These are phyloP conservation scores for Strix aluco DNA, from an alignment of 2,113 vertebrate genomes.

Conservation along the genomic window DNA sequence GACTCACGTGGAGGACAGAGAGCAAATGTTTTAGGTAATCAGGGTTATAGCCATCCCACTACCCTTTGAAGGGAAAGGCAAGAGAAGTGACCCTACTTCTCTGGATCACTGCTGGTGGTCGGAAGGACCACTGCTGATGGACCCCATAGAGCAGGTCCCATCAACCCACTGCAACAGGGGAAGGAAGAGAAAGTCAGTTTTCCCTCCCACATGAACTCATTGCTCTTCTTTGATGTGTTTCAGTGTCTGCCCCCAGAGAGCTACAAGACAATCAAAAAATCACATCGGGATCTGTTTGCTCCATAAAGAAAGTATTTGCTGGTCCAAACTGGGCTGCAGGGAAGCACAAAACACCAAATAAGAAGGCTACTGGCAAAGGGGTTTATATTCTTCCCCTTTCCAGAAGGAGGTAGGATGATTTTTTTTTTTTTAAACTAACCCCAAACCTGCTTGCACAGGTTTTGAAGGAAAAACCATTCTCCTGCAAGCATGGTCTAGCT, in stretches of 20 bases:
- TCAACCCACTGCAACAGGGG: fast-evolving
- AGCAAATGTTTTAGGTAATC: neutral
- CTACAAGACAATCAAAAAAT: neutral
- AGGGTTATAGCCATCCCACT: neutral
- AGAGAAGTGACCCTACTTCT: neutral
- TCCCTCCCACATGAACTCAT: neutral
- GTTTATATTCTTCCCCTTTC: neutral
- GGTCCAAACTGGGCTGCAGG: neutral
- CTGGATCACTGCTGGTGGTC: neutral
- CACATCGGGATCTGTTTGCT: neutral
- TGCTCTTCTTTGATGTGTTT: neutral
- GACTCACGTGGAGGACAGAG: neutral
- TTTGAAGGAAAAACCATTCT: neutral
- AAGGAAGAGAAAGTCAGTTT: neutral
- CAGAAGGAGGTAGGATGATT: neutral
- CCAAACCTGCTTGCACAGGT: neutral
- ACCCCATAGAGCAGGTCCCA: neutral
- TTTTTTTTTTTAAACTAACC: neutral
- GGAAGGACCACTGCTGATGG: neutral
- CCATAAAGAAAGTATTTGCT: neutral
- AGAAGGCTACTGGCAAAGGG: neutral
- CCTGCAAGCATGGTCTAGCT: neutral
- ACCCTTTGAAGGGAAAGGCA: neutral
- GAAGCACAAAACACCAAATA: neutral
- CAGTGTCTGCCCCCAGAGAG: neutral